A percentile compares a stretch with the other conserved stretches of the same genome.
phyloP scores from a whole-genome alignment of 2,888 invertebrate species.

The Agriopis marginaria region DNA sequence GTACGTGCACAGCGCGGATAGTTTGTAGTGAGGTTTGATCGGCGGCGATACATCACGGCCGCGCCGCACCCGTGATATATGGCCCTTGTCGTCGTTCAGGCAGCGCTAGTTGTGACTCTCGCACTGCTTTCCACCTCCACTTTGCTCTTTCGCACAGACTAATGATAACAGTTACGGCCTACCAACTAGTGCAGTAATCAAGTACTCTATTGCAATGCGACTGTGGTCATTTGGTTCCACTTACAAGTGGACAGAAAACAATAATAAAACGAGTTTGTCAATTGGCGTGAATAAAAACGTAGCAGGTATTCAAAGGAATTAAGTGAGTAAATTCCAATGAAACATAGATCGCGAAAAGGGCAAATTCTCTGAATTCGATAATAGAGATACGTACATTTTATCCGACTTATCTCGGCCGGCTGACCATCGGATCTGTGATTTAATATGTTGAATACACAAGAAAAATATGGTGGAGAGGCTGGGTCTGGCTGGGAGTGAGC shows the following conservation, averaged over 20 bases:
- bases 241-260: neutral
- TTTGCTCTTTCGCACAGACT: constrained; percentile 52
- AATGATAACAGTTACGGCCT: constrained; percentile 45
- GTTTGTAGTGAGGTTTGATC: constrained; percentile 67
- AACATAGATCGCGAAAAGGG: constrained; percentile 21
- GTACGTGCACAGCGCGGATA: constrained; percentile 56
- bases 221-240: neutral
- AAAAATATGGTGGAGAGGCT: constrained; percentile 66
- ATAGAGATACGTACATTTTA: constrained; percentile 38
- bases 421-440: constrained; percentile 50
- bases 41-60: constrained; percentile 67
- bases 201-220: constrained; percentile 33
- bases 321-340: constrained; percentile 15
- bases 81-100: constrained; percentile 66
- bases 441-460: constrained; percentile 51
- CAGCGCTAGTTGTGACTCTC: constrained; percentile 56
- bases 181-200: constrained; percentile 25
- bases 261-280: neutral
- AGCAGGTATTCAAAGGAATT: constrained; percentile 9
- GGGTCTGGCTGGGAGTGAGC: constrained; percentile 66
- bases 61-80: constrained; percentile 69
- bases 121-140: constrained; percentile 50
- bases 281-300: neutral
- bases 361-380: constrained; percentile 32
- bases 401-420: constrained; percentile 51